phyloP scores from a whole-genome alignment of 2,888 invertebrate genomes.

The Netelia melanura region DNA sequence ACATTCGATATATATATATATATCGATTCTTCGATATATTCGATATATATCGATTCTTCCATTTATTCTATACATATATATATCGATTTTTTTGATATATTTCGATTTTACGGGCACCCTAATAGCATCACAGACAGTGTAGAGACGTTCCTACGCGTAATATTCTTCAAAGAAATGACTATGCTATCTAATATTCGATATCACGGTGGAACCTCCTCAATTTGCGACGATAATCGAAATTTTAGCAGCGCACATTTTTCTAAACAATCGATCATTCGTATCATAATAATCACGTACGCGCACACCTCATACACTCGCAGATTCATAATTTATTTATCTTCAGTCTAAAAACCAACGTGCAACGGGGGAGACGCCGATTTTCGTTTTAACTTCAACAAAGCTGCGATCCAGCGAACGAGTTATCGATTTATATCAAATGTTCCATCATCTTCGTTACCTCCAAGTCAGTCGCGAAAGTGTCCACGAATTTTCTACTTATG shows the following conservation, averaged over 20 bases:
- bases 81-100: background rate
- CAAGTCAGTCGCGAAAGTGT: background rate
- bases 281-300: background rate
- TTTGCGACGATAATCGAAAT: background rate
- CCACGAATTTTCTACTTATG: background rate
- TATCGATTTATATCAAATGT: slow-evolving; percentile 38
- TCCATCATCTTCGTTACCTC: background rate
- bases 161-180: background rate
- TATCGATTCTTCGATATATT: background rate
- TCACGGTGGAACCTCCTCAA: slow-evolving; percentile 34
- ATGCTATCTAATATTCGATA: background rate
- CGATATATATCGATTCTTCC: slow-evolving; percentile 1
- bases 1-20: background rate
- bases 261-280: slow-evolving; percentile 6
- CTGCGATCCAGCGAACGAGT: slow-evolving; percentile 36
- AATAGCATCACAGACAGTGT: background rate
- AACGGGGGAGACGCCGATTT: slow-evolving; percentile 28
- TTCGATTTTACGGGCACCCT: background rate
- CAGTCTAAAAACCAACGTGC: slow-evolving; percentile 58
- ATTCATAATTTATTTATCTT: slow-evolving; percentile 47
- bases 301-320: slow-evolving; percentile 5
- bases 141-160: background rate
- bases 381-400: slow-evolving; percentile 41
- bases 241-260: slow-evolving; percentile 8
- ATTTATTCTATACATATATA: background rate